phyloP scores from a whole-genome alignment of 2,113 vertebrate genomes.

The Boleophthalmus pectinirostris region DNA sequence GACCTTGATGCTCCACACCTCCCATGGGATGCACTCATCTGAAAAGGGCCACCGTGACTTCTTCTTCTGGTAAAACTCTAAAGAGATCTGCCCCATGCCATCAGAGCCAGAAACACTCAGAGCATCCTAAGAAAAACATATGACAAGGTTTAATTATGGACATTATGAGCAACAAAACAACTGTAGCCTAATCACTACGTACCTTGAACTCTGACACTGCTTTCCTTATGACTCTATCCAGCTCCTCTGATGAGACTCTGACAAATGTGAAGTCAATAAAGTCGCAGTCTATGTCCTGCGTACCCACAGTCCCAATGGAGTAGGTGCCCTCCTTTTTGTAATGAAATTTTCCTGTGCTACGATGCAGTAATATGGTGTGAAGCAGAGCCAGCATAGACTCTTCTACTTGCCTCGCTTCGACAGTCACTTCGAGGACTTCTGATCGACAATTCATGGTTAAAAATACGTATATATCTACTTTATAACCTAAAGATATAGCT shows the following conservation, averaged over 20 bases:
- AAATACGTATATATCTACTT: not conserved
- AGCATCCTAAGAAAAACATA: slow-evolving; percentile 81
- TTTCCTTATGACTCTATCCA: slow-evolving; percentile 91
- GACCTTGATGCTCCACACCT: slow-evolving; percentile 97
- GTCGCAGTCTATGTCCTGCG: slow-evolving; percentile 93
- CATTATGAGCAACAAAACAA: not conserved
- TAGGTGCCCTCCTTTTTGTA: slow-evolving; percentile 99
- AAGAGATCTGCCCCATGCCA: slow-evolving; percentile 92
- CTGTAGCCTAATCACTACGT: not conserved
- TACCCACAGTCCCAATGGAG: slow-evolving; percentile 95
- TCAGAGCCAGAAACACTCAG: slow-evolving; percentile 87
- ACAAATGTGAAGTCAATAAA: slow-evolving; percentile 96
- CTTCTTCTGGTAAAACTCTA: slow-evolving; percentile 99
- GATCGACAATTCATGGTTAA: slow-evolving; percentile 92
- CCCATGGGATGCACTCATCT: slow-evolving; percentile 97
- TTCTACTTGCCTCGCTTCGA: slow-evolving; percentile 94
- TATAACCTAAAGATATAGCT: slow-evolving; percentile 20
- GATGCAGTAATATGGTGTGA: slow-evolving; percentile 93
- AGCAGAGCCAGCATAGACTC: slow-evolving; percentile 90
- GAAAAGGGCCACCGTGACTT: slow-evolving; percentile 98
- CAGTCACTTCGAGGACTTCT: slow-evolving; percentile 92
- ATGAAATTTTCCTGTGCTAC: slow-evolving; percentile 98
- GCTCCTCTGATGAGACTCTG: slow-evolving; percentile 90
- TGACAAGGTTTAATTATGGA: not conserved
- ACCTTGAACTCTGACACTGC: slow-evolving; percentile 95